A percentile compares a stretch with the other conserved stretches of the same genome.
Evolutionary conservation across 2,888 invertebrate species (phyloP).

Genomic region (Embidobia sp.): DNA sequence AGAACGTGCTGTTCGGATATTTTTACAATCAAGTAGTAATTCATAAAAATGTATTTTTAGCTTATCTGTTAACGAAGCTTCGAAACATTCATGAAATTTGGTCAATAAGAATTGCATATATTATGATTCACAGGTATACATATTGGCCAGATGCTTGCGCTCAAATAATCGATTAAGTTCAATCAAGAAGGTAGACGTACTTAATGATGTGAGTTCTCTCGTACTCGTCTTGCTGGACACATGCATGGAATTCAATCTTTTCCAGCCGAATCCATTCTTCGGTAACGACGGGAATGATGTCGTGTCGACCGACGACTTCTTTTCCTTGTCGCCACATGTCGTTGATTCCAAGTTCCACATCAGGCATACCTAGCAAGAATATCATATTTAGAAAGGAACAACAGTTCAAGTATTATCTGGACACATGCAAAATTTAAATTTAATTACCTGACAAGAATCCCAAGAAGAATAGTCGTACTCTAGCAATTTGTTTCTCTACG

Average conservation of each 20-base stretch:
- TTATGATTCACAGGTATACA: not conserved
- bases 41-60: not conserved
- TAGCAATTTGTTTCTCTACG: constrained; percentile 94
- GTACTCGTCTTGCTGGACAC: constrained; percentile 95
- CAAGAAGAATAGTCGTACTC: constrained; percentile 97
- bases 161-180: not conserved
- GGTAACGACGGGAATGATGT: constrained; percentile 98
- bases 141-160: not conserved
- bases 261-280: constrained; percentile 99
- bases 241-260: constrained; percentile 95
- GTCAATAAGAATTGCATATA: constrained; percentile 1
- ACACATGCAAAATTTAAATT: not conserved
- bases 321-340: constrained; percentile 99
- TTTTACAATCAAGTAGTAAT: not conserved
- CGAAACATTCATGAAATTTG: not conserved
- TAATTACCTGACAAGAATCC: constrained; percentile 93
- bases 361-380: constrained; percentile 97
- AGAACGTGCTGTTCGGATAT: too few species aligned
- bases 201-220: constrained; percentile 91
- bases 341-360: constrained; percentile 98
- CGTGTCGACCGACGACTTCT: constrained; percentile 99
- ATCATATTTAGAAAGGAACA: too few species aligned
- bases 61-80: not conserved
- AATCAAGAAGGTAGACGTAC: constrained; percentile 82
- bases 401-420: too few species aligned